Base-by-base conservation (phyloP, 53 echinoderm and acorn worm genomes). In the Pentamera pediparva region DNA sequence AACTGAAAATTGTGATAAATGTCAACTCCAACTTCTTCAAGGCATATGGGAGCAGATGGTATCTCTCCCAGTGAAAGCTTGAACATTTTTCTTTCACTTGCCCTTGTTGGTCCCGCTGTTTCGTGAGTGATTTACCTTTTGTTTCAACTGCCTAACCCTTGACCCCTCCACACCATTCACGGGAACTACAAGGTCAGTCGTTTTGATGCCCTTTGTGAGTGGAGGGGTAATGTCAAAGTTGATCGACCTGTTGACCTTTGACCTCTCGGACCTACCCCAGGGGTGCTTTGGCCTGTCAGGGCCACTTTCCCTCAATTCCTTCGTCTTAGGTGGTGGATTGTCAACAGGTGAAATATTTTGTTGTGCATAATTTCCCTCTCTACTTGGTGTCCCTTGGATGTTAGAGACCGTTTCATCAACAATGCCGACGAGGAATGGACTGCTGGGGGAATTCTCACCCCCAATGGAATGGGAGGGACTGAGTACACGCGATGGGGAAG, bases 161-260 rank as follows among this genome's bases (percentile, higher is more conserved):
- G n/a, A n/a, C n/a, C n/a, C n/a, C n/a, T n/a, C n/a, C n/a, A n/a
- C n/a, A n/a, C n/a, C n/a, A n/a, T n/a, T 24, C 54, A 24, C 54
- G 24, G 54, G 54, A 54, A 24, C 28, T 20, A 65, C 38, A 21
- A 65, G 27, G 39, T 65, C 65, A 3, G 65, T 65, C 39, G 65
- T 65, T 37, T 65, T 37, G 7, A 65, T 36, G 21, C 65, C 65
- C 27, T 37, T 65, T 15, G 65, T 65, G 41, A 38, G 37, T 17
- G 65, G 39, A 37, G 65, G 65, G 36, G 65, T 65, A 36, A 65
- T 40, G 8, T 40, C 65, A 65, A 65, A 65, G 27, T 65, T 36
- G 3, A 65, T 36, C 8, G 22, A 18, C 19, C 41, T 65, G 25
- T 28, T 35, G 8, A 27, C 37, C 2, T 7, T 17, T 37, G 65